phyloP scores from a whole-genome alignment of 2,888 invertebrate genomes.

The Omphaloscelis lunosa region DNA sequence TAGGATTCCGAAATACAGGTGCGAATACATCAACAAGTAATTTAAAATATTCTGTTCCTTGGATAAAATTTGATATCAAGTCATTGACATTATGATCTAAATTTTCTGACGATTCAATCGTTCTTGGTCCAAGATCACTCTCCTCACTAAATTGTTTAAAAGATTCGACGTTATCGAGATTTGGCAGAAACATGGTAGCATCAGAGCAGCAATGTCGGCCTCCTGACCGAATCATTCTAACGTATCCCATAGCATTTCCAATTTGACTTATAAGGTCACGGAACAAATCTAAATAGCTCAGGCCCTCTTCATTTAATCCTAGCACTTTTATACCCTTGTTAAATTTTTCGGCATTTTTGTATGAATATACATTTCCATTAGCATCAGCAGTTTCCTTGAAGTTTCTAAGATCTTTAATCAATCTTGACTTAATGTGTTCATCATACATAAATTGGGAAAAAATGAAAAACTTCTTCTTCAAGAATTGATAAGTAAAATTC shows the following conservation, averaged over 20 bases:
- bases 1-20: slow-evolving; percentile 95
- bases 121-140: slow-evolving; percentile 90
- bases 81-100: slow-evolving; percentile 95
- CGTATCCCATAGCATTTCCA: slow-evolving; percentile 99
- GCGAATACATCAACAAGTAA: slow-evolving; percentile 98
- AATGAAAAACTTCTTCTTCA: slow-evolving; percentile 97
- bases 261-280: slow-evolving; percentile 98
- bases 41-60: slow-evolving; percentile 97
- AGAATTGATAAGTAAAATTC: slow-evolving; percentile 98
- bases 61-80: slow-evolving; percentile 95
- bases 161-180: slow-evolving; percentile 91
- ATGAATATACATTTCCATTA: slow-evolving; percentile 94
- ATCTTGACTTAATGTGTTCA: slow-evolving; percentile 98
- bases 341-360: slow-evolving; percentile 98
- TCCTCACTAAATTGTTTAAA: slow-evolving; percentile 92
- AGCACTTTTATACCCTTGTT: slow-evolving; percentile 97
- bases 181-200: slow-evolving; percentile 97
- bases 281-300: slow-evolving; percentile 98
- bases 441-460: slow-evolving; percentile 99
- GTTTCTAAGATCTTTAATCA: slow-evolving; percentile 96
- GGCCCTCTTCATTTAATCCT: slow-evolving; percentile 95
- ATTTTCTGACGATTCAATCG: slow-evolving; percentile 92
- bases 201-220: slow-evolving; percentile 97
- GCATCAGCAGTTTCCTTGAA: slow-evolving; percentile 94
- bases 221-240: slow-evolving; percentile 98